phyloP scores from a whole-genome alignment of 2,113 vertebrate species.

The Oostethus manadensis region DNA sequence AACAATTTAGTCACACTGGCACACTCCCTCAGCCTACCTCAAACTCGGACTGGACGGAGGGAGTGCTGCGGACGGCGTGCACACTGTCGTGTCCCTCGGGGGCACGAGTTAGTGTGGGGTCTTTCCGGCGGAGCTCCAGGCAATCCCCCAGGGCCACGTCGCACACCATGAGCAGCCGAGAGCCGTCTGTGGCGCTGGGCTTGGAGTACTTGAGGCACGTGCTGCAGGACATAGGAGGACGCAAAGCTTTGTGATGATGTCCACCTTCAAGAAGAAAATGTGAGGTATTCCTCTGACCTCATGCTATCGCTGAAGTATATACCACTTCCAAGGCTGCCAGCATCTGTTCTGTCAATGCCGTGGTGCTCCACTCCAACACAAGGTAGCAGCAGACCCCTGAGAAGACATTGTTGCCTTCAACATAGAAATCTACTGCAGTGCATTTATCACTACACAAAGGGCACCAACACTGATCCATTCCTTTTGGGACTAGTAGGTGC shows the following conservation, averaged over 20 bases:
- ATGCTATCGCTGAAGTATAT: conserved; percentile 83
- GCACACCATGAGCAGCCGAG: conserved; percentile 75
- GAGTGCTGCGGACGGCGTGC: conserved; percentile 61
- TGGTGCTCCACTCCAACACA: conserved; percentile 74
- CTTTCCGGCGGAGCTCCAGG: conserved; percentile 53
- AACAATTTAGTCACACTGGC: background rate
- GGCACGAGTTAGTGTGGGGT: conserved; percentile 65
- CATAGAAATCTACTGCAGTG: background rate
- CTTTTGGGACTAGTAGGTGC: too few species aligned
- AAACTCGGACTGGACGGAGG: conserved; percentile 66
- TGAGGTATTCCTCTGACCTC: conserved; percentile 61
- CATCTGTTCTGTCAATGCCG: conserved; percentile 78
- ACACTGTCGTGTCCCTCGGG: conserved; percentile 77
- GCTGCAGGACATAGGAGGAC: conserved; percentile 46
- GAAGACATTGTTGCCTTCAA: background rate
- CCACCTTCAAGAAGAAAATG: background rate
- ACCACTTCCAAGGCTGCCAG: conserved; percentile 81
- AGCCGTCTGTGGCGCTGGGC: conserved; percentile 68
- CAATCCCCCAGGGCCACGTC: conserved; percentile 79
- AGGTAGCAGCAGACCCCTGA: conserved; percentile 81
- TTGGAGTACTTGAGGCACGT: conserved; percentile 77
- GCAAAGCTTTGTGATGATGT: background rate
- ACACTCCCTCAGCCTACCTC: conserved; percentile 61
- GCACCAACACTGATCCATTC: too few species aligned
- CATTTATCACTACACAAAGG: too few species aligned